Evolutionary conservation across 2,113 vertebrate genomes (phyloP).

Genomic region (Brachyhypopomus occidentalis): DNA sequence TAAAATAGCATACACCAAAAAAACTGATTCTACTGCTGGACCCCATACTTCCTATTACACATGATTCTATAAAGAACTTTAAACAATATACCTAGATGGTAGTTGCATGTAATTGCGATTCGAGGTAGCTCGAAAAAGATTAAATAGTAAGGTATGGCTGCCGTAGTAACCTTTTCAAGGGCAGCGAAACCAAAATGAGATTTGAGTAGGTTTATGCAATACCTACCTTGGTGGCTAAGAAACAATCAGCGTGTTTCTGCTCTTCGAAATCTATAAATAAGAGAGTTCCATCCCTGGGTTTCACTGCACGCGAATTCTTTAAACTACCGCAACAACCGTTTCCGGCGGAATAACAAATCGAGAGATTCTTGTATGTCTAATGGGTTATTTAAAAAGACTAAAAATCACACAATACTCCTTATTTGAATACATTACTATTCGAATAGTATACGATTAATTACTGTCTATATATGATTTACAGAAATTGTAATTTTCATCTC

Average conservation of each 20-base stretch:
- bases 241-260: neutral
- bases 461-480: neutral
- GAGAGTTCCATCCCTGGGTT: slow-evolving; percentile 16
- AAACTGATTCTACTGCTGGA: no score
- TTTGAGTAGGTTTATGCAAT: neutral
- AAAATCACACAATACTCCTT: neutral
- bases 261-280: neutral
- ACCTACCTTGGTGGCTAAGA: slow-evolving; percentile 12
- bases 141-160: neutral
- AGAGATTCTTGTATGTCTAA: neutral
- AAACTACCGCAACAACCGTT: slow-evolving; percentile 33
- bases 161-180: neutral
- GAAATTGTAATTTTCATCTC: neutral
- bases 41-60: no score
- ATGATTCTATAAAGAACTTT: no score
- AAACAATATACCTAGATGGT: no score
- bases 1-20: no score
- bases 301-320: slow-evolving; percentile 29
- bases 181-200: neutral
- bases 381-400: neutral
- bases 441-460: no score
- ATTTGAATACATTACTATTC: no score
- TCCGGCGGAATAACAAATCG: slow-evolving; percentile 14
- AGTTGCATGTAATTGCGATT: no score
- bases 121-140: neutral